These are phyloP conservation scores for Ciconia maguari DNA, from an alignment of 2,113 vertebrate species.

Conservation along the genomic window DNA sequence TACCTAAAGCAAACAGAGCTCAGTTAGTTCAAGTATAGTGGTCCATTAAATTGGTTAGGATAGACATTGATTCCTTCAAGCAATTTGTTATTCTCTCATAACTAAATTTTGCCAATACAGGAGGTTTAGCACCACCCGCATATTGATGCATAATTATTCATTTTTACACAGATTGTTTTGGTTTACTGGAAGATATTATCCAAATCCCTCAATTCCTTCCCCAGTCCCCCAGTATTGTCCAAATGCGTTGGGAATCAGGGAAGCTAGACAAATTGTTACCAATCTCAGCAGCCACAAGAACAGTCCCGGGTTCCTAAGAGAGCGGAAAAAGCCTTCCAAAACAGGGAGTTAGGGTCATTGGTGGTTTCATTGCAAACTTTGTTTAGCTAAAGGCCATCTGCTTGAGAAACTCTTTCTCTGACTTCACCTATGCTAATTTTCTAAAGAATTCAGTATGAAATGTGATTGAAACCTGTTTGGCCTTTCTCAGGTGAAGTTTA, in stretches of 20 bases:
- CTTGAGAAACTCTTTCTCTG: neutral
- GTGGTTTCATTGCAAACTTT: neutral
- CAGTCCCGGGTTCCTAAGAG: neutral
- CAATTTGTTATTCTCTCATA: neutral
- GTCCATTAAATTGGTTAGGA: neutral
- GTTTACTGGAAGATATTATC: neutral
- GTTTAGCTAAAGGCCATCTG: neutral
- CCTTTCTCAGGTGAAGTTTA: constrained; percentile 84
- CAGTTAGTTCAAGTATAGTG: neutral
- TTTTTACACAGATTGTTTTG: neutral
- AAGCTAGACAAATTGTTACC: neutral
- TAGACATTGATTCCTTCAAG: neutral
- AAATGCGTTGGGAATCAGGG: neutral
- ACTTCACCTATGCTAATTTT: neutral
- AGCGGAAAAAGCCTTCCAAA: neutral
- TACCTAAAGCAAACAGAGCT: neutral
- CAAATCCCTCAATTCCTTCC: neutral
- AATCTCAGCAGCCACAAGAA: neutral
- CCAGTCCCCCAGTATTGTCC: neutral
- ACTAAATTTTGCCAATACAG: neutral
- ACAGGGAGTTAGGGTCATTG: neutral
- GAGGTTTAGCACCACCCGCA: neutral
- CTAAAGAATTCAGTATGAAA: neutral
- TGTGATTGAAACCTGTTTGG: neutral
- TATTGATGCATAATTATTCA: neutral